Conservation (phyloP, 1,140 invertebrate species). For the Apis laboriosa region DNA sequence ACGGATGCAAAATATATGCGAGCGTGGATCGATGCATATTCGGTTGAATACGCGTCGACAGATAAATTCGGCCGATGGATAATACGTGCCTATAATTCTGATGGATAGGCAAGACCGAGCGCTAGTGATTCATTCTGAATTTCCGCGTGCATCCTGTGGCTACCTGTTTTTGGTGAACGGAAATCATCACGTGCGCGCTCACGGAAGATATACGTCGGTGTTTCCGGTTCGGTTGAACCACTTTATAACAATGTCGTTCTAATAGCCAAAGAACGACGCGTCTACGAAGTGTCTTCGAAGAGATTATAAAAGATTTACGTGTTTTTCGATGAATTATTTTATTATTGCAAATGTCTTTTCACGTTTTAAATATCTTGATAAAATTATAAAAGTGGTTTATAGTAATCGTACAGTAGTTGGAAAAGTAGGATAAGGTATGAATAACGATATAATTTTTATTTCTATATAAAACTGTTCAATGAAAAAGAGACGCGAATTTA, state of each 20-base stretch:
- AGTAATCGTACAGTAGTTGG: too few relatives aligned
- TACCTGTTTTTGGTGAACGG: slow-evolving; percentile 30
- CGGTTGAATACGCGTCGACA: slow-evolving; percentile 48
- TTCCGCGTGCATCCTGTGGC: not conserved
- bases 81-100: slow-evolving; percentile 62
- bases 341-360: too few relatives aligned
- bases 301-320: too few relatives aligned
- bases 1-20: slow-evolving; percentile 9
- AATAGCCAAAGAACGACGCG: not conserved
- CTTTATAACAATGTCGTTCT: slow-evolving; percentile 23
- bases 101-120: slow-evolving; percentile 51
- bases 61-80: slow-evolving; percentile 54
- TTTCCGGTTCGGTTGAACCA: slow-evolving; percentile 7
- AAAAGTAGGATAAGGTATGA: too few relatives aligned
- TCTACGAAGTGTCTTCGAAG: too few relatives aligned
- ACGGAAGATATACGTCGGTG: slow-evolving; percentile 16
- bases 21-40: slow-evolving; percentile 35
- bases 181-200: slow-evolving; percentile 31
- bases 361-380: too few relatives aligned
- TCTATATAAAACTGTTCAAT: too few relatives aligned
- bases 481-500: too few relatives aligned
- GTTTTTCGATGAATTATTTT: too few relatives aligned
- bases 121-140: slow-evolving; percentile 48
- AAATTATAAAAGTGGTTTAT: too few relatives aligned
- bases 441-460: too few relatives aligned